phyloP scores from a whole-genome alignment of 2,113 vertebrate species.

The Tragulus kanchil region DNA sequence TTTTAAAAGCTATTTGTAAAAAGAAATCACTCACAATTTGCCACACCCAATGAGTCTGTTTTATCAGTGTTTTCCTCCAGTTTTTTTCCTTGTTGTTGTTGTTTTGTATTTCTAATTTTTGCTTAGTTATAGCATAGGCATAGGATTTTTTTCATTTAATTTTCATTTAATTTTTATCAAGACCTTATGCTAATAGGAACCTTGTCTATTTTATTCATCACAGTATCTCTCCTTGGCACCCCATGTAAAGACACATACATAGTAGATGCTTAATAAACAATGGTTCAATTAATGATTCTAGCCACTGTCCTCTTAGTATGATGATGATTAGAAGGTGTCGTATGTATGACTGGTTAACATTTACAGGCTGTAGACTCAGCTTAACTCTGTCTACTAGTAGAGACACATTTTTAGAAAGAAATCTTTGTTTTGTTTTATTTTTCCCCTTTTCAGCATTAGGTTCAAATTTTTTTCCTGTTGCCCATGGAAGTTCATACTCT shows the following conservation, averaged over 20 bases:
- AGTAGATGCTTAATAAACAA: conserved; percentile 29
- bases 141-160: conserved; percentile 7
- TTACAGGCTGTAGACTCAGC: neutral
- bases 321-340: neutral
- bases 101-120: conserved; percentile 13
- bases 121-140: neutral
- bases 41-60: neutral
- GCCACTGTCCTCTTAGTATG: neutral
- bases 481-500: neutral
- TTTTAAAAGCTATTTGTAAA: neutral
- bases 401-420: neutral
- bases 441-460: neutral
- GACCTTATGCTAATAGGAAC: neutral
- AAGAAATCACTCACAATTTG: neutral
- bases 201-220: conserved; percentile 21
- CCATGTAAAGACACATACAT: neutral
- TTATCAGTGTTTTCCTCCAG: neutral
- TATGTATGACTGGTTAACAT: neutral
- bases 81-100: neutral
- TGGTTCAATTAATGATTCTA: conserved; percentile 11
- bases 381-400: neutral
- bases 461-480: neutral
- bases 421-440: neutral
- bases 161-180: conserved; percentile 34
- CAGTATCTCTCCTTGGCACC: neutral